Evolutionary conservation across 2,888 invertebrate species (phyloP).

Genomic region (Platycheirus rosarum): DNA sequence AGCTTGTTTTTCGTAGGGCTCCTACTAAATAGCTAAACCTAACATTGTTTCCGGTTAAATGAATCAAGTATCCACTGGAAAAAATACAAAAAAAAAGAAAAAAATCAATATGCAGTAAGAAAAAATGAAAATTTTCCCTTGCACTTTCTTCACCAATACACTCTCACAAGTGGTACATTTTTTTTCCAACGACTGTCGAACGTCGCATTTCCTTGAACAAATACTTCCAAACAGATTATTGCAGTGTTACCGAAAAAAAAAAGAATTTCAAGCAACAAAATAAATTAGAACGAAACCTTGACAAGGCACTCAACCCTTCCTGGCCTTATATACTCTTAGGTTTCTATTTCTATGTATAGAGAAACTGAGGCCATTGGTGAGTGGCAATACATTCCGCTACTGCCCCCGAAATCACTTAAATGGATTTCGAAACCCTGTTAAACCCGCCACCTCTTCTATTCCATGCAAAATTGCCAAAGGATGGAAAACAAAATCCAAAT

Average conservation of each 20-base stretch:
- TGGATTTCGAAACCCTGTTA: constrained; percentile 17
- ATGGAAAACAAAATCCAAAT: constrained; percentile 23
- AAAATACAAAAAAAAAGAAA: neutral
- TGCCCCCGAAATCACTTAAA: constrained; percentile 41
- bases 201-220: no score
- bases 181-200: neutral
- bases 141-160: constrained; percentile 31
- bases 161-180: neutral
- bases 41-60: no score
- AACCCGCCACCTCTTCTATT: neutral
- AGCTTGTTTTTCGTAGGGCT: no score
- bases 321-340: constrained; percentile 8
- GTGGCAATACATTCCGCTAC: constrained; percentile 19
- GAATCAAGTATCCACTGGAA: no score
- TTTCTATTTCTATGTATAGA: no score
- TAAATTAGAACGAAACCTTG: constrained; percentile 62
- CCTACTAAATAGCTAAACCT: no score
- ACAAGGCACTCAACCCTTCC: constrained; percentile 40
- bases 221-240: no score
- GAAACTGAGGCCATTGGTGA: neutral
- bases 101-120: no score
- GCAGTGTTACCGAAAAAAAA: no score
- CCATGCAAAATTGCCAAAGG: constrained; percentile 9
- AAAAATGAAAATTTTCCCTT: constrained; percentile 13
- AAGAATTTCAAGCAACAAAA: neutral